phyloP scores from a whole-genome alignment of 92 coral and sea anemone genomes.

The Pocillopora meandrina region DNA sequence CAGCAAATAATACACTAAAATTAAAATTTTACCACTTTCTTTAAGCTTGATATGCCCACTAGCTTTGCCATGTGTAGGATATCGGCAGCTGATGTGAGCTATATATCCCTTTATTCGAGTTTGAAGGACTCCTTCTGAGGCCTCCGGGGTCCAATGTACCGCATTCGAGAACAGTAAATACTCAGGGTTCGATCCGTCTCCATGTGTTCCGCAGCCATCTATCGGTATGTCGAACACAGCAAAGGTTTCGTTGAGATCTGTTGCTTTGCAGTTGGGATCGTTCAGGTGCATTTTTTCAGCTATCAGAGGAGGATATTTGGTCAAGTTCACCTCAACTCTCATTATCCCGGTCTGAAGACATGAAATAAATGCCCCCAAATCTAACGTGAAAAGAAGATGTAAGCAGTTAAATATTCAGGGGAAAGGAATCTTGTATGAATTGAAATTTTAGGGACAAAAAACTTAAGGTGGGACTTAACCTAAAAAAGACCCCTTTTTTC shows the following conservation, averaged over 20 bases:
- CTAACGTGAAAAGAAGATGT: background rate
- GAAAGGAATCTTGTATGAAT: too few species aligned
- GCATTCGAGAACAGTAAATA: background rate
- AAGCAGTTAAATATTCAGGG: background rate
- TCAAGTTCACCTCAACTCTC: background rate
- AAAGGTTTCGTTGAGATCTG: background rate
- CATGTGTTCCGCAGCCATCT: background rate
- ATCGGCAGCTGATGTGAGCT: too few species aligned
- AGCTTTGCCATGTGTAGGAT: too few species aligned
- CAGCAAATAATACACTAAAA: too few species aligned
- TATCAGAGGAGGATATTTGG: background rate
- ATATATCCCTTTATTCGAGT: background rate
- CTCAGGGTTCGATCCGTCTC: background rate
- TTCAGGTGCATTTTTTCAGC: background rate
- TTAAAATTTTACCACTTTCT: too few species aligned
- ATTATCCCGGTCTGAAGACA: background rate
- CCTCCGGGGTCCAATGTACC: background rate
- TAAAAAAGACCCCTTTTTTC: too few species aligned
- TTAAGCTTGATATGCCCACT: too few species aligned
- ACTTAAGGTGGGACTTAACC: too few species aligned
- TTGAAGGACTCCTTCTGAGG: background rate
- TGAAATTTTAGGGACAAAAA: too few species aligned
- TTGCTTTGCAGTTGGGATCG: slow-evolving; percentile 9
- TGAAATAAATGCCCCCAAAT: background rate
- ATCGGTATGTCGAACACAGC: slow-evolving; percentile 10